These are phyloP conservation scores for Rhynchopsitta pachyrhyncha DNA, from an alignment of 2,113 vertebrate species.

Conservation along the genomic window DNA sequence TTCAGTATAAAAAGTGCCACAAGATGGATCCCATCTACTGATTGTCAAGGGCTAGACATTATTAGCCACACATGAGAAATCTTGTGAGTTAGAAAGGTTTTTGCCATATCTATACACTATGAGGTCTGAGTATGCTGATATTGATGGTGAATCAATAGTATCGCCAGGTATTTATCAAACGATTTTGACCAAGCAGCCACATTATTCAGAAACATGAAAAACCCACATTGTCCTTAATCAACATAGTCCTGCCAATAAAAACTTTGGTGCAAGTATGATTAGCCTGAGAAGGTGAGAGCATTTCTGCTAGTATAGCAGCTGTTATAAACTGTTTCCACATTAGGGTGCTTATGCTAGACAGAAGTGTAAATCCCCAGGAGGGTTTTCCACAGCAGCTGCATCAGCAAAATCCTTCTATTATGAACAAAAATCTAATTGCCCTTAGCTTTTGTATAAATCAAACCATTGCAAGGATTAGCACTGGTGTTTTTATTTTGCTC, in stretches of 20 bases:
- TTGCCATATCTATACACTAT: background rate
- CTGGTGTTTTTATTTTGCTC: background rate
- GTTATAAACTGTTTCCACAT: background rate
- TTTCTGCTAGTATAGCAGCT: slow-evolving; percentile 16
- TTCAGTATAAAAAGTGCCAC: background rate
- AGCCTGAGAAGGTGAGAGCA: background rate
- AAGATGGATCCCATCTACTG: background rate
- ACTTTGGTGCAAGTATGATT: background rate
- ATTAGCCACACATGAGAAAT: background rate
- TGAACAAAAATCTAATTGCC: background rate
- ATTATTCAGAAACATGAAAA: background rate
- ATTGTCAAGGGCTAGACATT: background rate
- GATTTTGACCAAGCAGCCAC: background rate
- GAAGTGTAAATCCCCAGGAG: background rate
- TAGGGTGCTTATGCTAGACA: background rate
- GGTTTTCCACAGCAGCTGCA: background rate
- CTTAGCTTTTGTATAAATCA: background rate
- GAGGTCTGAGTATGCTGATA: background rate
- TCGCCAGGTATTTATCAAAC: background rate
- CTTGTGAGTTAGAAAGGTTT: background rate
- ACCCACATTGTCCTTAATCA: background rate
- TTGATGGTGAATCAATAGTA: background rate
- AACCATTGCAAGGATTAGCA: background rate
- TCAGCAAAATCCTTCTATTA: slow-evolving; percentile 11
- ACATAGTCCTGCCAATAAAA: background rate